Percentiles rank a stretch among this genome's conserved stretches.
These are phyloP conservation scores for Sycophila texana DNA, from an alignment of 2,888 invertebrate species.

Conservation along the genomic window DNA sequence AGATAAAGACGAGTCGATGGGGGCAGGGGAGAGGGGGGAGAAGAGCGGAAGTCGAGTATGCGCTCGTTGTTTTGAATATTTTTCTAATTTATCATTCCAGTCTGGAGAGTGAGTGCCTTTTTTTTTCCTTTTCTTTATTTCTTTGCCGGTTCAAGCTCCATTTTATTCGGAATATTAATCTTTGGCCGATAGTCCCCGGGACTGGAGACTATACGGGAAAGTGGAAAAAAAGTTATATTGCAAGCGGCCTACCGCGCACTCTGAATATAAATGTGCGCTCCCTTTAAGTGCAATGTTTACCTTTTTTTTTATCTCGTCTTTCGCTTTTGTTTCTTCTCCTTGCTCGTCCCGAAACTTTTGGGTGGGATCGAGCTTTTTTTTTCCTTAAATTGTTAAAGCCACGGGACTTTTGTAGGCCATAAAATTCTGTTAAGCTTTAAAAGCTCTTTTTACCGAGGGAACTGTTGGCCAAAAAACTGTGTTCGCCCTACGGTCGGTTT, in stretches of 20 bases:
- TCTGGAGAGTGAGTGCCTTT: background rate
- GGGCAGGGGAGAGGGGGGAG: background rate
- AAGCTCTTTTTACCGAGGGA: slow-evolving; percentile 1
- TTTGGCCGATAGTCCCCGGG: slow-evolving; percentile 26
- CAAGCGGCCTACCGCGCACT: background rate
- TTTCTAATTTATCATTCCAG: slow-evolving; percentile 57
- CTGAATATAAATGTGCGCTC: slow-evolving; percentile 26
- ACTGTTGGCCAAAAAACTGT: background rate
- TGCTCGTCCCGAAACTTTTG: background rate
- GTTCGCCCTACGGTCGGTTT: background rate
- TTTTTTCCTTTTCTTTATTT: background rate
- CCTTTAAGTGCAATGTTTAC: slow-evolving; percentile 36
- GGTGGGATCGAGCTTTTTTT: slow-evolving; percentile 11
- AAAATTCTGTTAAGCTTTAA: slow-evolving; percentile 32
- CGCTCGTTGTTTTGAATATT: slow-evolving; percentile 57
- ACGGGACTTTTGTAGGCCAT: slow-evolving; percentile 23
- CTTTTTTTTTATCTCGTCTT: slow-evolving; percentile 16
- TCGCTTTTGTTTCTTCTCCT: background rate
- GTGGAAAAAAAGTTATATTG: slow-evolving; percentile 20
- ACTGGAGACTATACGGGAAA: background rate
- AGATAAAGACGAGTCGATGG: slow-evolving; percentile 30
- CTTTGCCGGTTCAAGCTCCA: slow-evolving; percentile 27
- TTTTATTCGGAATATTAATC: slow-evolving; percentile 41
- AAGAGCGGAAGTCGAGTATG: background rate
- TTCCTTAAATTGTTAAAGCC: background rate